Evolutionary conservation across 2,113 vertebrate genomes (phyloP).

Genomic region (Sebastes fasciatus): DNA sequence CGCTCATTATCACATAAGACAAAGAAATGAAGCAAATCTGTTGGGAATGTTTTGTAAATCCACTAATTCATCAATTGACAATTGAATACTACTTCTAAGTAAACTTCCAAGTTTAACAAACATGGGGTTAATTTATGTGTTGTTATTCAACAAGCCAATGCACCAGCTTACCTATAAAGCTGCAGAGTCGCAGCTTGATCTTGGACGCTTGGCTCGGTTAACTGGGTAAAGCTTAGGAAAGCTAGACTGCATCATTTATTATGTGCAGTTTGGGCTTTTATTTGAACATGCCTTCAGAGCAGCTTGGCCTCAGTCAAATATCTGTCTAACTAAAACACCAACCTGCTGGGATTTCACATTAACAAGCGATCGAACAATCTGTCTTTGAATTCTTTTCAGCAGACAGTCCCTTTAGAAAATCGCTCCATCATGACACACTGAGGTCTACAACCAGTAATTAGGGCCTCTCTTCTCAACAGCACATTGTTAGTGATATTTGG

Average conservation of each 20-base stretch:
- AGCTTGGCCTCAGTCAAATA: slow-evolving; percentile 17
- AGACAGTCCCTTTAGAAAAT: slow-evolving; percentile 30
- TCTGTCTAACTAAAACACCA: slow-evolving; percentile 19
- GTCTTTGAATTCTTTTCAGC: slow-evolving; percentile 23
- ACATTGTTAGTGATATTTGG: slow-evolving; percentile 53
- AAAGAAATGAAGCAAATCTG: background rate
- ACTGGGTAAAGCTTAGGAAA: background rate
- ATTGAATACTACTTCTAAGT: background rate
- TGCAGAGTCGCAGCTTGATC: background rate
- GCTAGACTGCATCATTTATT: background rate
- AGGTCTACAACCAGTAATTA: slow-evolving; percentile 38
- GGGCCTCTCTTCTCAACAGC: slow-evolving; percentile 11
- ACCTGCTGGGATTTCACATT: slow-evolving; percentile 22
- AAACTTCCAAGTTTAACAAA: background rate
- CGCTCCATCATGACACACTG: slow-evolving; percentile 1
- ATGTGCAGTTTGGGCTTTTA: background rate
- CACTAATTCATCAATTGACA: background rate
- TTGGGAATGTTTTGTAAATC: background rate
- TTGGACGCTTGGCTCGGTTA: background rate
- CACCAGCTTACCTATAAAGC: background rate
- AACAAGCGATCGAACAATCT: slow-evolving; percentile 30
- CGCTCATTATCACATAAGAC: background rate
- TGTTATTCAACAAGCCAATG: background rate
- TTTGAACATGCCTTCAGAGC: background rate
- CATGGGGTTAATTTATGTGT: background rate